Evolutionary conservation across 2,113 vertebrate species (phyloP).

Genomic region (Solenodon paradoxus): DNA sequence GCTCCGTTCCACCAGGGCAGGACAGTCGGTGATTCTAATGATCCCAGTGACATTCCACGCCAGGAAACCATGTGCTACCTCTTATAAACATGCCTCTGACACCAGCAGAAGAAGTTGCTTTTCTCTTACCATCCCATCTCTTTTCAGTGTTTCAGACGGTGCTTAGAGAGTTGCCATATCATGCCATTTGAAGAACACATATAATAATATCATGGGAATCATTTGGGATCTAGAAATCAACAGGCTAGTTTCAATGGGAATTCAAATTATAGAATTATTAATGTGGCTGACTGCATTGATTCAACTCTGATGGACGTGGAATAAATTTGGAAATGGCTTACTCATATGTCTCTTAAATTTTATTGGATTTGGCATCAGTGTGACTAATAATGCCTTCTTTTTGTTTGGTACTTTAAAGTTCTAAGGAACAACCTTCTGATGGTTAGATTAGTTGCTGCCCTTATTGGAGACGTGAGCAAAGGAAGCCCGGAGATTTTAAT

Average conservation of each 20-base stretch:
- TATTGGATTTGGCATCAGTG: constrained; percentile 6
- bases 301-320: constrained; percentile 28
- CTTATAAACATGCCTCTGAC: constrained; percentile 67
- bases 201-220: background rate
- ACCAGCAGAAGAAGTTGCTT: constrained; percentile 73
- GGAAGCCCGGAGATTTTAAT: background rate
- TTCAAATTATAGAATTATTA: background rate
- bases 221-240: constrained; percentile 65
- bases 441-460: background rate
- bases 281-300: background rate
- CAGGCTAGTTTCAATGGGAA: background rate
- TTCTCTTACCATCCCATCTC: constrained; percentile 71
- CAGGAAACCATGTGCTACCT: constrained; percentile 19
- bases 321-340: constrained; percentile 49
- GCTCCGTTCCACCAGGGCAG: background rate
- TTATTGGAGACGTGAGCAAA: background rate
- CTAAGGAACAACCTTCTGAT: background rate
- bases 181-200: constrained; percentile 71
- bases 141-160: constrained; percentile 73
- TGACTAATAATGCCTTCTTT: background rate
- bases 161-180: constrained; percentile 73
- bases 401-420: background rate
- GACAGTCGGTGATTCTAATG: background rate
- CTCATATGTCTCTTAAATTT: background rate
- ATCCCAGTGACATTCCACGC: background rate